Conservation (phyloP, 2,113 vertebrate species). For the Anolis carolinensis region DNA sequence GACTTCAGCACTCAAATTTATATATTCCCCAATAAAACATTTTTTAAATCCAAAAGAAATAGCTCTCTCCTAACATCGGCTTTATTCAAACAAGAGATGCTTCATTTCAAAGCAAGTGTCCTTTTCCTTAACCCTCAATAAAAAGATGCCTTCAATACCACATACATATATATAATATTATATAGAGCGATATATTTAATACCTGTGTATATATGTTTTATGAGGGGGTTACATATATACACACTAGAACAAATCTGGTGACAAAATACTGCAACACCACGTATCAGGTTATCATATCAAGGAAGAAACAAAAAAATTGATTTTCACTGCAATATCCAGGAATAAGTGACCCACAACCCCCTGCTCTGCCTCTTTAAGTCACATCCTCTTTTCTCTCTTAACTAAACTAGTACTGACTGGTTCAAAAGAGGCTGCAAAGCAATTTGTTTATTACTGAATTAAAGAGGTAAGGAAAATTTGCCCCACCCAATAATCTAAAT, state of each 20-base stretch:
- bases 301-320: constrained; percentile 64
- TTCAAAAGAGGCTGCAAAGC: neutral
- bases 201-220: constrained; percentile 85
- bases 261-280: constrained; percentile 80
- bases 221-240: constrained; percentile 81
- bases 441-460: constrained; percentile 18
- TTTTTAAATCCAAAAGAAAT: constrained; percentile 39
- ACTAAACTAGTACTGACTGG: neutral
- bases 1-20: neutral
- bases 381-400: accelerated
- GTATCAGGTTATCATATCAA: constrained; percentile 71
- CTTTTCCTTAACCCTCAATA: constrained; percentile 75
- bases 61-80: constrained; percentile 22
- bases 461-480: neutral
- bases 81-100: constrained; percentile 63
- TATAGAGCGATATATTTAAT: constrained; percentile 86
- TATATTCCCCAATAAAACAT: neutral
- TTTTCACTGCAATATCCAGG: constrained; percentile 40
- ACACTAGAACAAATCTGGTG: constrained; percentile 82
- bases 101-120: constrained; percentile 73
- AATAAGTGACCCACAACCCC: constrained; percentile 31
- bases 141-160: constrained; percentile 77
- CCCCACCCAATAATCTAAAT: constrained; percentile 40
- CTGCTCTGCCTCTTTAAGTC: neutral
- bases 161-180: constrained; percentile 85